Base-by-base conservation (phyloP, 2,797 vertebrate genomes). In the Spinibarbus caldwelli region DNA sequence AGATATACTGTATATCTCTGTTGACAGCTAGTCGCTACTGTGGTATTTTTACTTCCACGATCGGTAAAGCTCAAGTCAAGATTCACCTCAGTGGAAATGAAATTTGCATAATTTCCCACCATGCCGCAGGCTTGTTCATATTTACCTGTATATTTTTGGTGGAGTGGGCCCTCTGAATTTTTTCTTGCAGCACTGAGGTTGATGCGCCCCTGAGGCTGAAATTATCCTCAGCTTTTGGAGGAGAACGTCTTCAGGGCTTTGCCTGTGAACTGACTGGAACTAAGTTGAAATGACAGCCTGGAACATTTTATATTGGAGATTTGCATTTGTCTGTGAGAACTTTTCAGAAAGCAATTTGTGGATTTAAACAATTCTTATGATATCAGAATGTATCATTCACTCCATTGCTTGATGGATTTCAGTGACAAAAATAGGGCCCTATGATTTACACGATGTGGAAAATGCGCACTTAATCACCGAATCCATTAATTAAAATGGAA, bases 31-130 rank as follows among this genome's bases (percentile, higher is more conserved):
- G 59, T 54, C 49, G 5, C 29, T 59, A 29, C 12, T 17, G 26
- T 72, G 47, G 21, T 68, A 45, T 84, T 23, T 49, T 57, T 54
- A 11, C 43, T 57, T 72, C 52, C 7, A 62, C 2, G 4, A 43
- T n/a, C 36, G 1, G 12, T 76, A 21, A 17, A 23, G 23, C 71
- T 36, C 47, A 41, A 78, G 45, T 47, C 36, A 52, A 31, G 47
- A 29, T 73, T 17, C 75, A 83, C 49, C 43, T 70, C 31, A 7
- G 41, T 52, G 34, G 54, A 71, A 77, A 19, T 45, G 5, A 64
- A 72, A 87, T 87, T 70, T 81, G 11, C 67, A 87, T 87, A 86
- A 87, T 87, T 81, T 66, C 66, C 80, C 85, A 49, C 15, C 85
- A 54, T 67, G 77, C 80, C 9, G 12, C 54, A 77, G 79, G 78